Base-by-base conservation (phyloP, 2,797 vertebrate species). In the Syngnathus rostellatus region DNA sequence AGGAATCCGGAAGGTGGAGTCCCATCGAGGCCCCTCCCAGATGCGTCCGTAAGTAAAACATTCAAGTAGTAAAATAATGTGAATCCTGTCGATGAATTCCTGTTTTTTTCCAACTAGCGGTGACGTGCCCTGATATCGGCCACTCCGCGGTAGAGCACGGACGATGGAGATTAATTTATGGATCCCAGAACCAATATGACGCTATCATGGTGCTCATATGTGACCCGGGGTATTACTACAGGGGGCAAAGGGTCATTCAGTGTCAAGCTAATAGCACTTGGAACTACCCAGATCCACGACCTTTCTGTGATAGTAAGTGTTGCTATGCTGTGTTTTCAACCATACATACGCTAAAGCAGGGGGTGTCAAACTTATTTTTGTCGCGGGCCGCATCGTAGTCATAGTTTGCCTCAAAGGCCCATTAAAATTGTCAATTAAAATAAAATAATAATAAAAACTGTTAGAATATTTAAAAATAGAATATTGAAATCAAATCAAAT, bases 201-300 rank as follows among this genome's bases (percentile, higher is more conserved):
- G 90, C 97, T 46, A 93, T 98, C 72, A 93, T 99, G 72, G 96
- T 99, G 94, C 91, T 99, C 77, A 92, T 94, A 83, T 99, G 97
- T 45, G 95, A 99, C 85, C 95, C 94, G 0, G 97, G 97, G 6
- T 99, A 96, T 89, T 97, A 95, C 89, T 98, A 97, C 86, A 93
- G 91, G 0, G 95, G 97, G 74, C 92, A 94, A 65, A 90, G 95
- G 64, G 93, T 97, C 75, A 95, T 97, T 83, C 90, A 78, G 73
- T 99, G 97, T 79, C 94, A 96, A 83, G 91, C 93, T 75, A 95
- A 92, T 23, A 91, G 96, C 64, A 93, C 85, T 40, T 99, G 97
- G 97, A 96, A 94, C 88, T 92, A 96, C 17, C 94, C 93, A 0
- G 83, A 94, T 12, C 93, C 93, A 1, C 88, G 89, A 48, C 95